Evolutionary conservation across 1,140 invertebrate genomes (phyloP), one percentile per base, ranked within the genome.

Genomic region (Camponotus floridanus): DNA sequence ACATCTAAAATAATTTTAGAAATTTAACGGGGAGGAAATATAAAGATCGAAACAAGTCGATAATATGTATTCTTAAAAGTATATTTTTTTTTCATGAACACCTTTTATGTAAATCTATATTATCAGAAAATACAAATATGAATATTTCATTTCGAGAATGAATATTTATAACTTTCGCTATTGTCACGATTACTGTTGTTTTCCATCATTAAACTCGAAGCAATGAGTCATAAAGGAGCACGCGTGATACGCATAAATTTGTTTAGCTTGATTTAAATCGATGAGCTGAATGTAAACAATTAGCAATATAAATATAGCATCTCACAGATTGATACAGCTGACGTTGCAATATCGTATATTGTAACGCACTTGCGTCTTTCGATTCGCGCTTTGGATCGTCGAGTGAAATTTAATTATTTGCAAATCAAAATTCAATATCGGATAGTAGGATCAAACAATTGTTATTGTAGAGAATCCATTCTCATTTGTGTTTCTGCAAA

Each of bases 241-340:
- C 15, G 45, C 21, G 13, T 81, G 39, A 61, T 15, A 31, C 7
- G 18, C 39, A 73, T 61, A 73, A 70, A 39, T 78, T 31, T 33
- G 39, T n/a, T 57, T 13, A 8, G 21, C n/a, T 71, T 45, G 31
- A 57, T 73, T 59, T 55, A 11, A 81, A n/a, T 71, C 26, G 26
- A 33, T 45, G 42, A 39, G 9, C 42, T 45, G 48, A 57, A 70
- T 55, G 45, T 11, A 31, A 71, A 33, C 78, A n/a, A 81, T 31
- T 61, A 18, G 26, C 15, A 45, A 81, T 81, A 39, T 21, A 68
- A 68, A 79, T 42, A 71, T 51, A n/a, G 9, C 9, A 21, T 81
- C 70, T 71, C 21, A 15, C 18, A 15, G 55, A 73, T 45, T 81
- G 79, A 73, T 81, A 71, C 73, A 26, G 8, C 11, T 15, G 26